Evolutionary conservation across 2,113 vertebrate genomes (phyloP), one percentile per base, ranked within the genome.

Genomic region (Circaetus cinerascens): DNA sequence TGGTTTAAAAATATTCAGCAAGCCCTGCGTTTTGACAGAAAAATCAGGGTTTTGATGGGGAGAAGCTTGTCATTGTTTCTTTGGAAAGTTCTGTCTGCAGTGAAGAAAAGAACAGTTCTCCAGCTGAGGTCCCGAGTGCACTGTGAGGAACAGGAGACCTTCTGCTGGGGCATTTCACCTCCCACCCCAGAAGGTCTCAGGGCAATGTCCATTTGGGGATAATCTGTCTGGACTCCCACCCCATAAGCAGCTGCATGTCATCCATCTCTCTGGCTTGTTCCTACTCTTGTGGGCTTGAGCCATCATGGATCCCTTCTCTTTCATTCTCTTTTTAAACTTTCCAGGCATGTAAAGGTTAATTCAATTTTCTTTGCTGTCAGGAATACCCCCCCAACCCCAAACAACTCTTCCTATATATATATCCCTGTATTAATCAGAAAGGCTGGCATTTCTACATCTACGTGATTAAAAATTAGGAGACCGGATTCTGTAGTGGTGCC

Each of bases 401-500:
- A 85, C 71, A 86, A 43, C 69, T 32, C 92, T 86, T 93, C 96
- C 97, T 98, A 96, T 97, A n/a, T n/a, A n/a, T 98, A 97, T 98
- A 98, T 97, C 96, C 93, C 78, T 7, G 19, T 51, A 84, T 98
- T 98, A 98, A 98, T 98, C 97, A 98, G 96, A 84, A 96, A 93
- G 95, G 92, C 87, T 69, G 79, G 86, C 2, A 14, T 95, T 97
- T 96, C 95, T 86, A 73, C 90, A 91, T 93, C 96, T 81, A 77
- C 69, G 11, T 97, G 97, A 98, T 98, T 98, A 98, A 97, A 97
- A 98, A 98, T 98, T 97, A 98, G 97, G 96, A 98, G 97, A 57
- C 87, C 62, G n/a, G 95, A 86, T 96, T 97, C 97, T 72, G 84
- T 66, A 75, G 91, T 79, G 86, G 74, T 84, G 95, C 75, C 75